phyloP scores from a whole-genome alignment of 2,888 invertebrate genomes.

The Agrotis ipsilon region DNA sequence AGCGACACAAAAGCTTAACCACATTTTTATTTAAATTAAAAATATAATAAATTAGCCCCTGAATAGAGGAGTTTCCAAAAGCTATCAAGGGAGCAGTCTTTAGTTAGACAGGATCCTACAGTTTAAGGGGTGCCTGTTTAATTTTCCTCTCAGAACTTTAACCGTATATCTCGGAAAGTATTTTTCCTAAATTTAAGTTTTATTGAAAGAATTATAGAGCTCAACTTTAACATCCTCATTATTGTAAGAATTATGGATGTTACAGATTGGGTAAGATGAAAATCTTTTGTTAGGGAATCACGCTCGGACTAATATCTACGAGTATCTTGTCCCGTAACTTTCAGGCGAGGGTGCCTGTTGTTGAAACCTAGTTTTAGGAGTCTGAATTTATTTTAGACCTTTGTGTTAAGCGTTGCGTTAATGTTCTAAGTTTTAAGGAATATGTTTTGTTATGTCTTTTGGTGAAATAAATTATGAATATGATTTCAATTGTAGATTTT shows the following conservation, averaged over 20 bases:
- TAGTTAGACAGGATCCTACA: constrained; percentile 61
- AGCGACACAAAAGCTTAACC: constrained; percentile 25
- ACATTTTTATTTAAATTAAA: constrained; percentile 64
- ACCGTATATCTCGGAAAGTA: constrained; percentile 63
- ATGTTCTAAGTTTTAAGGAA: too few relatives aligned
- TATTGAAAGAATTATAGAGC: constrained; percentile 65
- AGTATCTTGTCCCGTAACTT: too few relatives aligned
- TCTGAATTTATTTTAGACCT: too few relatives aligned
- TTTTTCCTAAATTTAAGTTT: constrained; percentile 65
- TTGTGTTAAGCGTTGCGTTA: too few relatives aligned
- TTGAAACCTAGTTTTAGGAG: too few relatives aligned
- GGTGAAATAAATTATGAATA: too few relatives aligned
- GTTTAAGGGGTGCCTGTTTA: constrained; percentile 63
- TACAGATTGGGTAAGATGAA: constrained; percentile 20
- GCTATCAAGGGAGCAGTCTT: constrained; percentile 64
- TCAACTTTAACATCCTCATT: constrained; percentile 57
- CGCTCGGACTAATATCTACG: neutral
- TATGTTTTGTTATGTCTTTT: too few relatives aligned
- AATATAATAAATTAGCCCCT: constrained; percentile 62
- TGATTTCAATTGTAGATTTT: too few relatives aligned
- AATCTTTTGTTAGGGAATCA: constrained; percentile 18
- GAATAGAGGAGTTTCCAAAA: constrained; percentile 64
- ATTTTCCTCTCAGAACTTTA: constrained; percentile 66
- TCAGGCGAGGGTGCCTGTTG: too few relatives aligned
- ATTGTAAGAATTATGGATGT: constrained; percentile 57